These are phyloP conservation scores for Lacerta agilis DNA, from an alignment of 2,797 vertebrate genomes.

Conservation along the genomic window DNA sequence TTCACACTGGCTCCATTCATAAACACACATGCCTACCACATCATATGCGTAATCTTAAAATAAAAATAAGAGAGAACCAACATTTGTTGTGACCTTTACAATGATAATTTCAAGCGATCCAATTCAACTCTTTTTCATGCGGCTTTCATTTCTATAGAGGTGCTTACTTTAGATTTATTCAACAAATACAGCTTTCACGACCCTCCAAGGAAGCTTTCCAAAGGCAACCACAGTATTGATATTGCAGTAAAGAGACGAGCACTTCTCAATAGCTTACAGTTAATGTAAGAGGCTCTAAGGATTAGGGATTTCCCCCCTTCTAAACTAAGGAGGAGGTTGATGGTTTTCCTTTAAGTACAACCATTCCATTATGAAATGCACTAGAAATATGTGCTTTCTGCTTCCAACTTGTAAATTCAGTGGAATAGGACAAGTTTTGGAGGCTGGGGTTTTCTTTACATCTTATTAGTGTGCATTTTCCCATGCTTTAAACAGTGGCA, in stretches of 20 bases:
- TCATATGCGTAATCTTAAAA: neutral
- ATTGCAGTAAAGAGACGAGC: neutral
- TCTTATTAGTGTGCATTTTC: neutral
- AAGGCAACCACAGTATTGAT: neutral
- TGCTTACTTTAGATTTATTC: constrained; percentile 20
- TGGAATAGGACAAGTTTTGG: neutral
- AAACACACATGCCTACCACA: neutral
- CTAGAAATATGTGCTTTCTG: neutral
- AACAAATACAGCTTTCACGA: constrained; percentile 17
- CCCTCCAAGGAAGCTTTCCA: constrained; percentile 10
- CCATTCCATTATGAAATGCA: neutral
- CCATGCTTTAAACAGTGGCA: neutral
- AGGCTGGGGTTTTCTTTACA: neutral
- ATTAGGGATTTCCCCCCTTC: constrained; percentile 7
- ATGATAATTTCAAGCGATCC: neutral
- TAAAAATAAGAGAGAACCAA: constrained; percentile 14
- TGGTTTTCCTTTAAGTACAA: constrained; percentile 6
- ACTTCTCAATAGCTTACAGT: constrained; percentile 25
- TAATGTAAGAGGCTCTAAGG: constrained; percentile 12
- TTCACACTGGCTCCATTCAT: neutral
- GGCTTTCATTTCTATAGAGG: neutral
- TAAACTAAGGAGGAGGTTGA: constrained; percentile 24
- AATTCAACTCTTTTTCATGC: constrained; percentile 10
- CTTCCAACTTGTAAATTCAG: constrained; percentile 8
- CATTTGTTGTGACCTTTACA: neutral